phyloP scores from a whole-genome alignment of 2,888 invertebrate species.

The Folsomia manolachei region DNA sequence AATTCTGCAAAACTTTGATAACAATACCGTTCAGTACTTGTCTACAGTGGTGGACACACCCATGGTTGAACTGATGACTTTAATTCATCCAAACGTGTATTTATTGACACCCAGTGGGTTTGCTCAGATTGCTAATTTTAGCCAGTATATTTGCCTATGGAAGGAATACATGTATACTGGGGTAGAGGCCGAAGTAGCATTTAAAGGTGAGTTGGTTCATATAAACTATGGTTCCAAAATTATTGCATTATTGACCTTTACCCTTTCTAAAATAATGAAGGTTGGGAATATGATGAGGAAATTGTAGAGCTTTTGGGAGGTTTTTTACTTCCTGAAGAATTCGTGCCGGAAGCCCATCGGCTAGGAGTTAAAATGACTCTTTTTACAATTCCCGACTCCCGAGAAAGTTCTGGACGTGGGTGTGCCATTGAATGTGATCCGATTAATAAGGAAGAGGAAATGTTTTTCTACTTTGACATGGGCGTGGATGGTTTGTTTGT shows the following conservation, averaged over 20 bases:
- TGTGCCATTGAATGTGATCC: slow-evolving; percentile 28
- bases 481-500: slow-evolving; percentile 42
- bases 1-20: slow-evolving; percentile 38
- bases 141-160: slow-evolving; percentile 28
- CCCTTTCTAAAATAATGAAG: neutral
- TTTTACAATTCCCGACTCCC: slow-evolving; percentile 38
- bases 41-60: slow-evolving; percentile 2
- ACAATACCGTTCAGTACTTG: slow-evolving; percentile 22
- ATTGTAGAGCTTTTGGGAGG: slow-evolving; percentile 29
- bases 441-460: slow-evolving; percentile 31
- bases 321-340: slow-evolving; percentile 28
- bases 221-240: neutral
- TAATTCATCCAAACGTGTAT: slow-evolving; percentile 20
- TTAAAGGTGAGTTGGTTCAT: slow-evolving; percentile 11
- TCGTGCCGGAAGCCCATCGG: slow-evolving; percentile 30
- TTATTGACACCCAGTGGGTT: slow-evolving; percentile 30
- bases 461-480: slow-evolving; percentile 37
- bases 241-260: too few species aligned
- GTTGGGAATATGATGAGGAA: slow-evolving; percentile 16
- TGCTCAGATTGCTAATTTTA: slow-evolving; percentile 20
- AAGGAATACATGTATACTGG: slow-evolving; percentile 34
- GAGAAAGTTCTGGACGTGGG: slow-evolving; percentile 30
- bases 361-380: slow-evolving; percentile 28
- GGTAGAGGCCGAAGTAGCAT: slow-evolving; percentile 15
- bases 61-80: slow-evolving; percentile 25